These are phyloP conservation scores for Trachemys scripta DNA, from an alignment of 2,113 vertebrate genomes.

Conservation along the genomic window DNA sequence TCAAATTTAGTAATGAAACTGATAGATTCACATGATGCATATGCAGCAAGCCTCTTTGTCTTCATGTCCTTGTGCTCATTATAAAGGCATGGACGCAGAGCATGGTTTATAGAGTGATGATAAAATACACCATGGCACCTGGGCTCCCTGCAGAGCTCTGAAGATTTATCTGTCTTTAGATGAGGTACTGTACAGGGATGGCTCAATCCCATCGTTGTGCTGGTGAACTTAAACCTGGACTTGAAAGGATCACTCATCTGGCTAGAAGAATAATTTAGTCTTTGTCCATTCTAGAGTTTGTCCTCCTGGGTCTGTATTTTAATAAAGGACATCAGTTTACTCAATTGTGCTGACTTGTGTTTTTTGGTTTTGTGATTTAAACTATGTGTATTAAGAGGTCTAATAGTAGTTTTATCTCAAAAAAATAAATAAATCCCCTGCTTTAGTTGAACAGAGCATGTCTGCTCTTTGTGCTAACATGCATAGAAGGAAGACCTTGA, in stretches of 20 bases:
- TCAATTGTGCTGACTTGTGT: slow-evolving; percentile 54
- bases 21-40: slow-evolving; percentile 76
- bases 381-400: not conserved
- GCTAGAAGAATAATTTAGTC: slow-evolving; percentile 54
- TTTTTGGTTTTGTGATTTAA: slow-evolving; percentile 59
- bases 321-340: slow-evolving; percentile 70
- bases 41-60: slow-evolving; percentile 57
- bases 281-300: slow-evolving; percentile 33
- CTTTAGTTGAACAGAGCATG: not conserved
- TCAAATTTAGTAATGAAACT: slow-evolving; percentile 74
- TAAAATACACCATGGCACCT: slow-evolving; percentile 76
- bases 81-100: slow-evolving; percentile 71
- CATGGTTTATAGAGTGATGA: slow-evolving; percentile 76
- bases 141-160: slow-evolving; percentile 68
- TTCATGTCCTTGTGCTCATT: slow-evolving; percentile 75
- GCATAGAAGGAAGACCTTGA: slow-evolving; percentile 54
- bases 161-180: slow-evolving; percentile 77
- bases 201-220: not conserved
- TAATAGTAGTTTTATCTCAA: slow-evolving; percentile 33
- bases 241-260: slow-evolving; percentile 74
- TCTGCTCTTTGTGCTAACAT: not conserved
- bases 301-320: slow-evolving; percentile 38
- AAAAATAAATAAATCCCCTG: not conserved
- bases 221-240: slow-evolving; percentile 64
- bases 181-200: slow-evolving; percentile 51